Evolutionary conservation across 2,797 vertebrate species (phyloP).

Genomic region (Kryptolebias ocellatus): DNA sequence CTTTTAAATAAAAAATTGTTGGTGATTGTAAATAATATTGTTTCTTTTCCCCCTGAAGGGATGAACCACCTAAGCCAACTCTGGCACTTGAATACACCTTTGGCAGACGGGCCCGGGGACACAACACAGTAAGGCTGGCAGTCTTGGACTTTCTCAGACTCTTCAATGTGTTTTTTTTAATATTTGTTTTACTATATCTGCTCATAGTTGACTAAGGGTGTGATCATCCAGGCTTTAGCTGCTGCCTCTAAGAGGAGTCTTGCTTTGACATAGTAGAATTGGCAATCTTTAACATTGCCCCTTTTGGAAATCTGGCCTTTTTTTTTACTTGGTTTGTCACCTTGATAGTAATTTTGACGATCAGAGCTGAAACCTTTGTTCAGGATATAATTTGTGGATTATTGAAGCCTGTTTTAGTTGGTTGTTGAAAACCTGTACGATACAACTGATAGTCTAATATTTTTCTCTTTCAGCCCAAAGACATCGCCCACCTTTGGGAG

Average conservation of each 20-base stretch:
- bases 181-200: neutral
- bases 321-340: neutral
- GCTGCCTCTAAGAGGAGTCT: too few relatives aligned
- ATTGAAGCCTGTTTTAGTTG: too few relatives aligned
- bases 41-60: conserved; percentile 74
- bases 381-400: too few relatives aligned
- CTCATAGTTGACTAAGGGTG: neutral
- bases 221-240: too few relatives aligned
- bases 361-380: too few relatives aligned
- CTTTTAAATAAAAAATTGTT: too few relatives aligned
- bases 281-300: neutral
- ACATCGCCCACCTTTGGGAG: conserved; percentile 96
- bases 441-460: neutral
- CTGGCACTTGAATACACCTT: conserved; percentile 96
- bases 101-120: conserved; percentile 89
- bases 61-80: conserved; percentile 92
- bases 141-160: neutral
- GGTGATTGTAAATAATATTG: neutral
- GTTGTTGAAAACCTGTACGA: too few relatives aligned
- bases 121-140: conserved; percentile 83
- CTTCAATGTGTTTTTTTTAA: neutral
- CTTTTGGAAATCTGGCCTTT: neutral
- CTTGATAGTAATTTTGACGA: neutral
- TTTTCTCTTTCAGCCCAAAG: conserved; percentile 86
- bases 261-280: too few relatives aligned